Conservation (phyloP, 1,140 invertebrate genomes). For the Pseudoatta argentina region DNA sequence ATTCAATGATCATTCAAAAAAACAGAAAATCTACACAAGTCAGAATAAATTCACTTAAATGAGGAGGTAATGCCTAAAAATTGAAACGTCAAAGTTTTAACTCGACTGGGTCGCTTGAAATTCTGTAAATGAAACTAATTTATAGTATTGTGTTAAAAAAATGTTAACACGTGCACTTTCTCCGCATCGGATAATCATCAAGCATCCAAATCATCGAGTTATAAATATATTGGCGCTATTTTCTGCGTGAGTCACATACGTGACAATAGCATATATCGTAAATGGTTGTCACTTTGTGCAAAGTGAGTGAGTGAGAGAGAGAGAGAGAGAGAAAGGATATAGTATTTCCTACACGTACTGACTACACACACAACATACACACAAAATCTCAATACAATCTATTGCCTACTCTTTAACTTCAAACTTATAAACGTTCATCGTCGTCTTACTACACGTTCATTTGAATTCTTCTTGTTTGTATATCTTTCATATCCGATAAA, state of each 20-base stretch:
- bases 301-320: constrained; percentile 26
- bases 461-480: constrained; percentile 25
- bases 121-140: constrained; percentile 45
- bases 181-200: constrained; percentile 44
- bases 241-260: constrained; percentile 63
- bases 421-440: constrained; percentile 81
- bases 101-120: constrained; percentile 1
- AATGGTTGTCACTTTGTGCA: constrained; percentile 65
- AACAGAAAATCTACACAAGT: constrained; percentile 81
- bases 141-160: constrained; percentile 45
- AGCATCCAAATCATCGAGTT: constrained; percentile 65
- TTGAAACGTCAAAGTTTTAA: constrained; percentile 52
- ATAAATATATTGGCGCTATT: constrained; percentile 64
- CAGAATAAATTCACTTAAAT: constrained; percentile 67
- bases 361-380: constrained; percentile 86
- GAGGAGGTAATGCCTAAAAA: background rate
- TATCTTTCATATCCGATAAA: constrained; percentile 56
- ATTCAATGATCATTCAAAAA: constrained; percentile 82
- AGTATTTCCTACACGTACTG: constrained; percentile 74
- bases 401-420: constrained; percentile 81
- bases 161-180: constrained; percentile 64
- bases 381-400: constrained; percentile 84
- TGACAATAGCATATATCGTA: constrained; percentile 57
- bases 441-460: constrained; percentile 28
- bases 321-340: constrained; percentile 11